Base-by-base conservation (phyloP, 2,797 vertebrate genomes). In the Ceyx erithaca region DNA sequence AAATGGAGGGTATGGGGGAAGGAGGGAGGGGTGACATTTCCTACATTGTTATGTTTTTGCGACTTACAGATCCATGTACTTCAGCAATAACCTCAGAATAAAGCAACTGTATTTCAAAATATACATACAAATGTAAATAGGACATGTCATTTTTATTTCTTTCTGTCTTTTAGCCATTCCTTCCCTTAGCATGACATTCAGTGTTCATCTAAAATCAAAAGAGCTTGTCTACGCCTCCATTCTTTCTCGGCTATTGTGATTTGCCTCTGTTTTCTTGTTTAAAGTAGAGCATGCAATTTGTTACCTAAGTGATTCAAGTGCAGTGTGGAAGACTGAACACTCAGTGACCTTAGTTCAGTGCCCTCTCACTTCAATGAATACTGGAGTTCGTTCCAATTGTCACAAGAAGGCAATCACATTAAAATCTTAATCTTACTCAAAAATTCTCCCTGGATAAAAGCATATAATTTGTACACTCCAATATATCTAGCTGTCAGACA, bases 371-470 rank as follows among this genome's bases (percentile, higher is more conserved):
- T 58, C 91, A 92, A 85, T 25, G 9, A 93, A 77, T 91, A 96
- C 94, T 90, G 79, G 80, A 92, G 89, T 77, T 90, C 80, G 87
- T 97, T 93, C 96, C 95, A 96, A 97, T 97, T 96, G 96, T 96
- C 94, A 89, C 82, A 88, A 96, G 94, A 94, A 97, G 79, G 86
- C 94, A 96, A 96, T 95, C 91, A 81, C 94, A 97, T 97, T 97
- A 97, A 97, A 97, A 96, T 87, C 92, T 93, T 97, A 96, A 95
- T 97, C 94, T 97, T 70, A 62, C 88, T 93, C 73, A 71, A 94
- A 96, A 96, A 95, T 92, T 92, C 90, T 96, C 93, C 87, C 73
- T 28, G 52, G n/a, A 96, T 95, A 95, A 97, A 97, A 97, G 93
- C 93, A 92, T 94, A 69, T 96, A 93, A 96, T 97, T 96, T 97